A percentile compares a stretch with the other conserved stretches of the same genome.
phyloP scores from a whole-genome alignment of 2,797 vertebrate species.

The Hydrophis major region DNA sequence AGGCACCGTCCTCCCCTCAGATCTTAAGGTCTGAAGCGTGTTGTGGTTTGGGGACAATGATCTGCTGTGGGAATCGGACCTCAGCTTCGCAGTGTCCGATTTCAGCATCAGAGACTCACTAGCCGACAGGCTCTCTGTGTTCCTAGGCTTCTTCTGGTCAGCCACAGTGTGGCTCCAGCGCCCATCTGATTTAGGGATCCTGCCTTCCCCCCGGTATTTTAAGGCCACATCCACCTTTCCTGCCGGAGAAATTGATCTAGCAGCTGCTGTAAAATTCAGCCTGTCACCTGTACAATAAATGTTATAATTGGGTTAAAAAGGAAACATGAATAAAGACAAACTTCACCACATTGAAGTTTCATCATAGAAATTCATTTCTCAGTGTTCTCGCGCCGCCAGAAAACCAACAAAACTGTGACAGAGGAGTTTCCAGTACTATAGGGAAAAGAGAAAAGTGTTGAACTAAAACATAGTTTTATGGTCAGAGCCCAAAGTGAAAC shows the following conservation, averaged over 20 bases:
- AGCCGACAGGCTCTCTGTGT: conserved; percentile 84
- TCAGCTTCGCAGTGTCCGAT: conserved; percentile 91
- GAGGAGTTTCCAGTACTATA: not conserved
- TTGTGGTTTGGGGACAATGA: conserved; percentile 98
- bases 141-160: conserved; percentile 86
- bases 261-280: conserved; percentile 80
- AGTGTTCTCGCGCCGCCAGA: conserved; percentile 26
- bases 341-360: conserved; percentile 14
- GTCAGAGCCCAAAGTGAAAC: not conserved
- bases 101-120: conserved; percentile 92
- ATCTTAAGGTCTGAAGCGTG: conserved; percentile 93
- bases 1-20: conserved; percentile 83
- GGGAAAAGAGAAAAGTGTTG: not conserved
- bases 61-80: conserved; percentile 95
- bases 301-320: conserved; percentile 56
- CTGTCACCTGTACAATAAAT: conserved; percentile 84
- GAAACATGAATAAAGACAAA: not conserved
- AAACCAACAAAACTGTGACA: not conserved
- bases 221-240: conserved; percentile 76
- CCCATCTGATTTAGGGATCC: conserved; percentile 85
- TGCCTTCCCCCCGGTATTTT: conserved; percentile 87
- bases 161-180: conserved; percentile 78
- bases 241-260: conserved; percentile 80
- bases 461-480: not conserved
- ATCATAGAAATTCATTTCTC: conserved; percentile 19